Base-by-base conservation (phyloP, 2,888 invertebrate genomes). In the Dolomedes plantarius region DNA sequence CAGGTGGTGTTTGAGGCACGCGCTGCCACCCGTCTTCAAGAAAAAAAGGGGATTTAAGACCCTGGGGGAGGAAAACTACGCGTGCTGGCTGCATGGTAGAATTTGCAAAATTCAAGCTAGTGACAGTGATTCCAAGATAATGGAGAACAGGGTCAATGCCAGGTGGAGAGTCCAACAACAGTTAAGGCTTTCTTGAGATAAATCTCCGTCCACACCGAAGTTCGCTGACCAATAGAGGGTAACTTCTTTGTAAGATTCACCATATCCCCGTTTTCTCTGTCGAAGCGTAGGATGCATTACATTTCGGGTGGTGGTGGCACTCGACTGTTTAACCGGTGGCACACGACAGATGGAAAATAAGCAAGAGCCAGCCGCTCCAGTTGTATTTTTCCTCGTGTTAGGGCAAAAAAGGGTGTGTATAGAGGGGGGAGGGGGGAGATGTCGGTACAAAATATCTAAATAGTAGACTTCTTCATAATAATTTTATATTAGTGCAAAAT, bases 1-100 rank as follows among this genome's bases (percentile, higher is more conserved):
- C 80, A 80, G 80, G 80, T 80, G 80, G 80, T 80, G 80, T 46
- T 67, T 73, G 31, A 64, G 72, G 80, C 80, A 80, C 80, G 80
- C 80, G 80, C 65, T 31, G 80, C 80, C 80, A 80, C 72, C 80
- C 73, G 50, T 80, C 73, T 41, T 46, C 67, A 73, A 62, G 32
- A 67, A 19, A 73, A 73, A 80, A 28, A 31, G 31, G 27, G 39
- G 31, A n/a, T 11, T 74, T 23, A 56, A 28, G 29, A 41, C 41
- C 27, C 67, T 29, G 62, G 31, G 31, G 64, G 64, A 29, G 7
- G 13, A 36, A 31, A 64, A 29, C 19, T 79, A 72, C 78, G 78
- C 78, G 78, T 79, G 78, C 78, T 79, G 78, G 69, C 62, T 67
- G 39, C 69, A 69, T 7, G 69, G 41, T 27, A 69, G 71, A 71